A percentile compares a stretch with the other conserved stretches of the same genome.
Evolutionary conservation across 2,113 vertebrate species (phyloP).

Genomic region (Gasterosteus nipponicus): DNA sequence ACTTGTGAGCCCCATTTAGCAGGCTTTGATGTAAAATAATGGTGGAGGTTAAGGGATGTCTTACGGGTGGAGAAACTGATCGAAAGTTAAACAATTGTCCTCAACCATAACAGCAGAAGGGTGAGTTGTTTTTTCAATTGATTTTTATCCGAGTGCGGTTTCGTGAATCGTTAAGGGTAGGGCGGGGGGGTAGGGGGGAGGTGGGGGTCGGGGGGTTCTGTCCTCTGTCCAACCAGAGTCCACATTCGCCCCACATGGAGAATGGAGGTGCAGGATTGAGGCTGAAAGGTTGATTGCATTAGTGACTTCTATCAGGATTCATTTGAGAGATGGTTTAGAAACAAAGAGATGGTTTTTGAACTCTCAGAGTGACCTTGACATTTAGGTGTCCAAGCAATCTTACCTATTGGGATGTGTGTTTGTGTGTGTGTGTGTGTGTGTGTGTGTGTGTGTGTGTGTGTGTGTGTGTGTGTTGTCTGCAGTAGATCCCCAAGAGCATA

Average conservation of each 20-base stretch:
- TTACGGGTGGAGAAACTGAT: slow-evolving; percentile 43
- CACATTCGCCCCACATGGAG: slow-evolving; percentile 32
- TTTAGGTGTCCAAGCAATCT: slow-evolving; percentile 55
- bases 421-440: neutral
- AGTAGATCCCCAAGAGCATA: slow-evolving; percentile 1
- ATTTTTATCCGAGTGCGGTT: slow-evolving; percentile 57
- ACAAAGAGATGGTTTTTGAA: slow-evolving; percentile 74
- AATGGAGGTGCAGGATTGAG: slow-evolving; percentile 61
- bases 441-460: no score
- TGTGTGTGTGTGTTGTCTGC: neutral
- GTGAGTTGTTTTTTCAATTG: slow-evolving; percentile 42
- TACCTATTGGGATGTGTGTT: slow-evolving; percentile 9
- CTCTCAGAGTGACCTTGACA: slow-evolving; percentile 65
- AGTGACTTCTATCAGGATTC: slow-evolving; percentile 75
- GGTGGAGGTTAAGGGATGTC: slow-evolving; percentile 55
- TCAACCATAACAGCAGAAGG: slow-evolving; percentile 14
- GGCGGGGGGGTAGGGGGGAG: no score
- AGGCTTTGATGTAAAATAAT: slow-evolving; percentile 46
- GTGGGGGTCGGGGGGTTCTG: slow-evolving; percentile 27
- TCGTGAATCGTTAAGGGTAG: slow-evolving; percentile 44
- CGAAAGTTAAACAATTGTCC: slow-evolving; percentile 53
- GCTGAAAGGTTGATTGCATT: slow-evolving; percentile 74
- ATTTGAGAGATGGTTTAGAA: slow-evolving; percentile 67
- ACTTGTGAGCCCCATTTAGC: slow-evolving; percentile 48
- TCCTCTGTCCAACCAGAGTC: slow-evolving; percentile 60